Evolutionary conservation across 2,888 invertebrate species (phyloP).

Genomic region (Caenorhabditis parvicauda): DNA sequence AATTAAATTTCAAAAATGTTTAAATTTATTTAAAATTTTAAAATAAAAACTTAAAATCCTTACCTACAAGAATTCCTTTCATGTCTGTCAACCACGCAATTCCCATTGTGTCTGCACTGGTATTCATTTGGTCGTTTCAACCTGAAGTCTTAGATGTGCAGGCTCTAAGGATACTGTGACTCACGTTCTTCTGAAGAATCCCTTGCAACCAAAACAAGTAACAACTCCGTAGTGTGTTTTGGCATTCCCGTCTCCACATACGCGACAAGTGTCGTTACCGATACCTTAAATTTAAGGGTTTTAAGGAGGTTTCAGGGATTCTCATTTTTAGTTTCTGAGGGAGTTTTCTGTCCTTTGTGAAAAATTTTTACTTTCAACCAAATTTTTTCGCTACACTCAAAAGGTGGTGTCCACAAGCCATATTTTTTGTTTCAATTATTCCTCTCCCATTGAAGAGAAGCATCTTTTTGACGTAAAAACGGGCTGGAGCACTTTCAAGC

Average conservation of each 20-base stretch:
- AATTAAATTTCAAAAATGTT: too few relatives aligned
- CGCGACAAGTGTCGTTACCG: constrained; percentile 51
- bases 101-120: constrained; percentile 57
- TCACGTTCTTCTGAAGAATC: constrained; percentile 52
- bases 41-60: not conserved
- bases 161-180: not conserved
- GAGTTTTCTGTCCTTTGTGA: too few relatives aligned
- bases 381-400: too few relatives aligned
- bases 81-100: constrained; percentile 51
- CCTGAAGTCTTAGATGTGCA: constrained; percentile 10
- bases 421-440: too few relatives aligned
- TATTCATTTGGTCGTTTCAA: constrained; percentile 60
- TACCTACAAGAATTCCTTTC: constrained; percentile 44
- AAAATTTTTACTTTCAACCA: too few relatives aligned
- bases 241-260: constrained; percentile 60
- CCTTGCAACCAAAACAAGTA: constrained; percentile 51
- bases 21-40: not conserved
- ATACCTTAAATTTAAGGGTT: too few relatives aligned
- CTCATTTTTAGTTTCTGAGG: too few relatives aligned
- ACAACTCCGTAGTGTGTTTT: constrained; percentile 61
- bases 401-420: too few relatives aligned
- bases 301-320: too few relatives aligned
- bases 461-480: too few relatives aligned
- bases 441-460: too few relatives aligned
- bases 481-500: too few relatives aligned